Evolutionary conservation across 2,113 vertebrate species (phyloP), one percentile per base, ranked within the genome.

Genomic region (Rhegmatorhina hoffmannsi): DNA sequence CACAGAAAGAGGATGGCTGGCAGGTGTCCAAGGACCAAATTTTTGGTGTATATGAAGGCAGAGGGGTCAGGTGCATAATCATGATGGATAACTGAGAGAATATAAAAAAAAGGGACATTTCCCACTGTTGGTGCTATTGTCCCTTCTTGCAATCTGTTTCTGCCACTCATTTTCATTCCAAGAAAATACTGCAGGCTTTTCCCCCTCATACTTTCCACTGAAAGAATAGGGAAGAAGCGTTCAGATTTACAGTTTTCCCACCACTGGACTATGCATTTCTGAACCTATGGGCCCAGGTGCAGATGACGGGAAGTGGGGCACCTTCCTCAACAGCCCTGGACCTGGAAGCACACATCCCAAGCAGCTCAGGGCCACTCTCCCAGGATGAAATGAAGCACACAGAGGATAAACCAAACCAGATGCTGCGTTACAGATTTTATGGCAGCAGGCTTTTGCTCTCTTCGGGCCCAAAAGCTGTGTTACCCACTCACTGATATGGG

Each of bases 321-420:
- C 20, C 43, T 81, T 92, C 29, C 34, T 49, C 14, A 50, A 2
- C 26, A 80, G 25, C 25, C 80, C 63, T 69, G 60, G n/a, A 50
- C 52, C 18, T 11, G 0, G 56, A 74, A 84, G 43, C 60, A 44
- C 17, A 25, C 3, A 5, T 40, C 49, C 29, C 0, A 0, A 33
- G 50, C 1, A 5, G 38, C 64, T 74, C 5, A 2, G 40, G 17
- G 20, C 47, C 14, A 6, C 40, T 87, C 26, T 75, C 36, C 0
- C 1, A 2, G 67, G n/a, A 1, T 81, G 62, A 90, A 88, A 59
- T 52, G 31, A 31, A 69, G 49, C 29, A 49, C 36, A 64, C 2
- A 58, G 44, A 85, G 15, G 6, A 59, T 88, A 87, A 94, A 92
- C 14, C 63, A 90, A 90, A 95, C 64, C 93, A 96, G 84, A 94